Conservation (phyloP, 2,888 invertebrate species). For the Diarsia rubi region DNA sequence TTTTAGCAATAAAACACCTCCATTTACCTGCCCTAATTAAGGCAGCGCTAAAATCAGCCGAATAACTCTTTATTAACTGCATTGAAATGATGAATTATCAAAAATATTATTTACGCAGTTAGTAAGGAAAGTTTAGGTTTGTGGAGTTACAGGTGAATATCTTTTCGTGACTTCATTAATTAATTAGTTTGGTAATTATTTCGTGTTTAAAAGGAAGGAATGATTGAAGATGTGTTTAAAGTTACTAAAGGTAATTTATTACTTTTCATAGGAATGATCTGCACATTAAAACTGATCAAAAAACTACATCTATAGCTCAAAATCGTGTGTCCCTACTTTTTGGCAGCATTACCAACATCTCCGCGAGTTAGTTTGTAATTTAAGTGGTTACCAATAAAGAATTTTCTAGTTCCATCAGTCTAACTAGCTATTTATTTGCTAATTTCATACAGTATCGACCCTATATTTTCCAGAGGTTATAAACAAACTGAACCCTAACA, state of each 20-base stretch:
- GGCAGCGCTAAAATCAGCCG: slow-evolving; percentile 32
- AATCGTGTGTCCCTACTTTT: neutral
- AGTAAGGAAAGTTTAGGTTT: slow-evolving; percentile 26
- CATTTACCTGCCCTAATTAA: slow-evolving; percentile 49
- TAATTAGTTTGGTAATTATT: slow-evolving; percentile 28
- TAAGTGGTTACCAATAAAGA: neutral
- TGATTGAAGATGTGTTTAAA: slow-evolving; percentile 3
- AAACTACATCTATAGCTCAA: neutral
- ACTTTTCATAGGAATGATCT: slow-evolving; percentile 4
- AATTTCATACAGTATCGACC: neutral
- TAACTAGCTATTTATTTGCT: too few species aligned
- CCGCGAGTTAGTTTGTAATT: neutral
- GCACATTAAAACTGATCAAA: neutral
- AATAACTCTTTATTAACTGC: slow-evolving; percentile 56
- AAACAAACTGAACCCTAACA: slow-evolving; percentile 75
- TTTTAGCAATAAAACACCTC: slow-evolving; percentile 58
- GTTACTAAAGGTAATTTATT: slow-evolving; percentile 6
- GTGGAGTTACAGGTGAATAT: slow-evolving; percentile 2
- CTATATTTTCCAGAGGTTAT: slow-evolving; percentile 60
- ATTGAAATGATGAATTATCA: slow-evolving; percentile 44
- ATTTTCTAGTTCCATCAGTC: neutral
- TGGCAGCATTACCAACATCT: neutral
- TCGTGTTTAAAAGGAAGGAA: slow-evolving; percentile 3
- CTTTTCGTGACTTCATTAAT: slow-evolving; percentile 17
- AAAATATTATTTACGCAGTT: slow-evolving; percentile 37